A percentile compares a stretch with the other conserved stretches of the same genome.
Conservation (phyloP, 2,797 vertebrate species). For the Rhadinocentrus ornatus region DNA sequence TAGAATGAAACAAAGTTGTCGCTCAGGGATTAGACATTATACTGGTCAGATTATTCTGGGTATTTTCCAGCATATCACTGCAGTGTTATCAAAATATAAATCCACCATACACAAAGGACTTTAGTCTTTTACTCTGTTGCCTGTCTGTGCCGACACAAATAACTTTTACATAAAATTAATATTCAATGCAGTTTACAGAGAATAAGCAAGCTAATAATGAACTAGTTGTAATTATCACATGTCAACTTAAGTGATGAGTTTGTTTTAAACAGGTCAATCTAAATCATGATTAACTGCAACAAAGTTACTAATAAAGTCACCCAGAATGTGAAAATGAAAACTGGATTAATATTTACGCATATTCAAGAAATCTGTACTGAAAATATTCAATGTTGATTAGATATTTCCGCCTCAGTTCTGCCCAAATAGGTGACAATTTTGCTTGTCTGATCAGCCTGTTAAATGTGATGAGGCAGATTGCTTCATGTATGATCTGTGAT, state of each 20-base stretch:
- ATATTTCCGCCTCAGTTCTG: neutral
- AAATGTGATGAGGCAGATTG: neutral
- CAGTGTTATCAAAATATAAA: neutral
- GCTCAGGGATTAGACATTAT: neutral
- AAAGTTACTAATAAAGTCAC: neutral
- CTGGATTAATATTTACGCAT: no score
- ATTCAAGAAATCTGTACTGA: neutral
- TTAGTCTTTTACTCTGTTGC: slow-evolving; percentile 6
- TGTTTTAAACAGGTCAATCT: neutral
- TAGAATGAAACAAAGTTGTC: neutral
- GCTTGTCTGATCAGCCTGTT: neutral
- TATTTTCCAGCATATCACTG: neutral
- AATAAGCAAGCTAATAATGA: slow-evolving; percentile 7
- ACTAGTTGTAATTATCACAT: slow-evolving; percentile 3
- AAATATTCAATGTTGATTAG: neutral
- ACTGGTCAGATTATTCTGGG: neutral
- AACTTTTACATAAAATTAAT: slow-evolving; percentile 28
- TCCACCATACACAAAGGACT: neutral
- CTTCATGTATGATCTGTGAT: neutral
- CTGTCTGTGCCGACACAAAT: slow-evolving; percentile 28
- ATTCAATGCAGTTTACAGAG: slow-evolving; percentile 14
- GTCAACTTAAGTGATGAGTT: neutral
- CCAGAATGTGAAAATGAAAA: neutral
- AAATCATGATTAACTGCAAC: neutral
- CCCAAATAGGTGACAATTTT: neutral